A percentile compares a stretch with the other conserved stretches of the same genome.
phyloP scores from a whole-genome alignment of 2,888 invertebrate species.

The Bugulina stolonifera region DNA sequence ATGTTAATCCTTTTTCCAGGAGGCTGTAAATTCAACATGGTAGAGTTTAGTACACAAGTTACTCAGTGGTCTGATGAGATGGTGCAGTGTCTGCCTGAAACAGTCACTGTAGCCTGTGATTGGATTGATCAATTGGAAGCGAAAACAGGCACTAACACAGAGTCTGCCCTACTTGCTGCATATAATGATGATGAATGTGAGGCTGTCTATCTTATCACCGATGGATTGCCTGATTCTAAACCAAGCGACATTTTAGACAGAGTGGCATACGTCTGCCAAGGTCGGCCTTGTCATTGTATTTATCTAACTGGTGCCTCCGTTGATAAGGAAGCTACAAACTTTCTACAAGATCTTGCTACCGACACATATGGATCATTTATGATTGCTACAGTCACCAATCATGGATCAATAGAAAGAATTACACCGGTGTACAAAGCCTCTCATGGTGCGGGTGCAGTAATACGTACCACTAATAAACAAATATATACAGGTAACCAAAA shows the following conservation, averaged over 20 bases:
- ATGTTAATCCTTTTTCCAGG: not conserved
- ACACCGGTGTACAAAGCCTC: slow-evolving; percentile 45
- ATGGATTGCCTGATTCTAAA: slow-evolving; percentile 49
- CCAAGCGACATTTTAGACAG: slow-evolving; percentile 46
- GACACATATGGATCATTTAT: slow-evolving; percentile 51
- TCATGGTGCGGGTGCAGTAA: slow-evolving; percentile 37
- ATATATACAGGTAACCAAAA: slow-evolving; percentile 35
- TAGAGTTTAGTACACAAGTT: slow-evolving; percentile 50
- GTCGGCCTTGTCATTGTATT: slow-evolving; percentile 47
- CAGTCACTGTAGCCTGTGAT: slow-evolving; percentile 45
- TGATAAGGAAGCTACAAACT: slow-evolving; percentile 42
- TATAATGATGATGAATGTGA: slow-evolving; percentile 43
- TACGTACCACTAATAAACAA: slow-evolving; percentile 42
- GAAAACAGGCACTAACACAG: slow-evolving; percentile 51
- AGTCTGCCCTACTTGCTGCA: slow-evolving; percentile 47
- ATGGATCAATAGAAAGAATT: slow-evolving; percentile 46
- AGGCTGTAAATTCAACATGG: slow-evolving; percentile 44
- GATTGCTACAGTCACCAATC: slow-evolving; percentile 41
- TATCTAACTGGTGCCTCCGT: slow-evolving; percentile 42
- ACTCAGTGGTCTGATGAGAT: slow-evolving; percentile 51
- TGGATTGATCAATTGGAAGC: slow-evolving; percentile 46
- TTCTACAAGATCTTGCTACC: slow-evolving; percentile 46
- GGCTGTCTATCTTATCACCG: slow-evolving; percentile 49
- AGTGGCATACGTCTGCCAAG: slow-evolving; percentile 36
- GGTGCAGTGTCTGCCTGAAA: slow-evolving; percentile 49